These are phyloP conservation scores for Festucalex cinctus DNA, from an alignment of 2,113 vertebrate species.

Conservation along the genomic window DNA sequence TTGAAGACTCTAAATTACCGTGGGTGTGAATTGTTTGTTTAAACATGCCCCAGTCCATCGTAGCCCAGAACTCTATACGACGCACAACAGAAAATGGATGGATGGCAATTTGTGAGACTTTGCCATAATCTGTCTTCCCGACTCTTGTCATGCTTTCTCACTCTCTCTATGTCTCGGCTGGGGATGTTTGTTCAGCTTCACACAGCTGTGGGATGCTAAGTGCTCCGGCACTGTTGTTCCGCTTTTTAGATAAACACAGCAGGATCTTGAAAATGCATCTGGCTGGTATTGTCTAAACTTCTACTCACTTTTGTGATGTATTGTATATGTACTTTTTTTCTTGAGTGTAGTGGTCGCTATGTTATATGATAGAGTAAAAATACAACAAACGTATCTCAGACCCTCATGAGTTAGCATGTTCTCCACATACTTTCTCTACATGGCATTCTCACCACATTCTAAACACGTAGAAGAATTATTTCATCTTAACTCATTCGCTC, in stretches of 20 bases:
- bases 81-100: neutral
- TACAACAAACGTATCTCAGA: too few relatives aligned
- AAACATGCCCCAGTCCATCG: too few relatives aligned
- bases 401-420: too few relatives aligned
- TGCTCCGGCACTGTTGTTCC: conserved; percentile 47
- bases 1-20: neutral
- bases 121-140: conserved; percentile 21
- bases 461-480: too few relatives aligned
- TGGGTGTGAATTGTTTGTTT: neutral
- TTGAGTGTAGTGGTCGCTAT: too few relatives aligned
- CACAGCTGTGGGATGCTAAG: conserved; percentile 34
- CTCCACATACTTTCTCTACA: too few relatives aligned
- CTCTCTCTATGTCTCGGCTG: conserved; percentile 43
- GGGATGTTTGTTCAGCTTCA: conserved; percentile 66
- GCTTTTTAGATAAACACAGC: conserved; percentile 41
- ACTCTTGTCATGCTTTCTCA: conserved; percentile 20
- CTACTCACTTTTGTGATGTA: too few relatives aligned
- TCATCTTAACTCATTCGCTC: too few relatives aligned
- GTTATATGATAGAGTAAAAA: too few relatives aligned
- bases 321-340: too few relatives aligned
- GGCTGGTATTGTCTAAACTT: neutral
- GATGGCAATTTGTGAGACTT: neutral
- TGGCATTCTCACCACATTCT: too few relatives aligned
- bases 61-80: too few relatives aligned
- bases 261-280: conserved; percentile 24